Evolutionary conservation across 1,140 invertebrate genomes (phyloP).

Genomic region (Listronotus bonariensis): DNA sequence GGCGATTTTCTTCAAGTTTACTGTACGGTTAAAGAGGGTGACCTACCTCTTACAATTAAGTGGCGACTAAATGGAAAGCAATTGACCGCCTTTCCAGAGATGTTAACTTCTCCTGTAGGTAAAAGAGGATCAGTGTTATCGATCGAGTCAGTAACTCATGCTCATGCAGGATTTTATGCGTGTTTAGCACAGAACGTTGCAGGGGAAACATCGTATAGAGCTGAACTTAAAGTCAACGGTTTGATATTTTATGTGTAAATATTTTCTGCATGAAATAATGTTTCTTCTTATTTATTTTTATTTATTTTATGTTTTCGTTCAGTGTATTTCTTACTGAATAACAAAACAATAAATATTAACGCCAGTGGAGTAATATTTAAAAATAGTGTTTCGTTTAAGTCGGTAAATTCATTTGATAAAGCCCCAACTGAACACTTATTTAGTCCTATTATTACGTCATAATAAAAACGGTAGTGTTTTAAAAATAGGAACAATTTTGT

Average conservation of each 20-base stretch:
- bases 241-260: constrained; percentile 2
- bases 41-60: constrained; percentile 60
- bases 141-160: constrained; percentile 73
- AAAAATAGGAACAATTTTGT: too few species aligned
- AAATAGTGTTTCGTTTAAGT: too few species aligned
- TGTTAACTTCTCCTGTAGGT: constrained; percentile 42
- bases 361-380: too few species aligned
- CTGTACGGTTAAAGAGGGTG: constrained; percentile 73
- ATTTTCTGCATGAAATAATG: too few species aligned
- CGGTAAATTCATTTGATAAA: too few species aligned
- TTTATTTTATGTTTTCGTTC: too few species aligned
- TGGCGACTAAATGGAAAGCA: constrained; percentile 68
- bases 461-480: too few species aligned
- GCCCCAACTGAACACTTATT: too few species aligned
- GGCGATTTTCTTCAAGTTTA: constrained; percentile 74
- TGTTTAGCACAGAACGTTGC: constrained; percentile 71
- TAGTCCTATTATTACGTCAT: too few species aligned
- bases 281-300: too few species aligned
- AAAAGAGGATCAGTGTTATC: constrained; percentile 58
- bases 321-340: too few species aligned
- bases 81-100: constrained; percentile 49
- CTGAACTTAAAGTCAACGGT: constrained; percentile 45
- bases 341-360: too few species aligned
- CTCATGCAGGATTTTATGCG: constrained; percentile 68
- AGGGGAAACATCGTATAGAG: constrained; percentile 57